Conservation (phyloP, 2,888 invertebrate genomes). For the Parelbella ahira region DNA sequence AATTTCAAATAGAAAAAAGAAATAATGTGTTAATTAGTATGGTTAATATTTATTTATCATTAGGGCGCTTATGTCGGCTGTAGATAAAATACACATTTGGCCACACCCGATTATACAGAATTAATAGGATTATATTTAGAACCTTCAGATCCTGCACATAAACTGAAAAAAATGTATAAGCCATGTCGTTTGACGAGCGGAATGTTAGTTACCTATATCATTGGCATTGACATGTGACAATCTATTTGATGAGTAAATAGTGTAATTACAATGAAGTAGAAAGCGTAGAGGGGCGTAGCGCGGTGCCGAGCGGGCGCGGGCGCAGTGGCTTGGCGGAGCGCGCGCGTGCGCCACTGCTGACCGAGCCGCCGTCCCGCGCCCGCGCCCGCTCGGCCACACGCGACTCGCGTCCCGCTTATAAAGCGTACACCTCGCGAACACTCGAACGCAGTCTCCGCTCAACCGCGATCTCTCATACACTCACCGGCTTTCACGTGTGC, state of each 20-base stretch:
- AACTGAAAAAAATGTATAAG: not conserved
- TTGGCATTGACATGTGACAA: constrained; percentile 37
- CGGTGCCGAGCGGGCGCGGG: constrained; percentile 37
- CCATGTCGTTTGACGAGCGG: constrained; percentile 3
- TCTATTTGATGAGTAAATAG: constrained; percentile 47
- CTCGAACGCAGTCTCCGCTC: constrained; percentile 70
- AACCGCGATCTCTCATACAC: constrained; percentile 63
- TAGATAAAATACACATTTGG: too few relatives aligned
- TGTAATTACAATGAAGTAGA: constrained; percentile 52
- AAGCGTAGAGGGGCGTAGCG: constrained; percentile 44
- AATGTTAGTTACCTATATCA: constrained; percentile 26
- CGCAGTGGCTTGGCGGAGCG: constrained; percentile 50
- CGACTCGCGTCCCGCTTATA: constrained; percentile 51
- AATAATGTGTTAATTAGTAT: too few relatives aligned
- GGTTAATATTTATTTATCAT: too few relatives aligned
- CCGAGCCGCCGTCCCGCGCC: constrained; percentile 29
- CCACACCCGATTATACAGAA: too few relatives aligned
- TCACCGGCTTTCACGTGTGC: constrained; percentile 53
- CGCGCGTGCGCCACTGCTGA: constrained; percentile 38
- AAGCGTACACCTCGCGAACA: constrained; percentile 55
- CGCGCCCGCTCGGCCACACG: constrained; percentile 28
- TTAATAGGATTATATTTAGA: too few relatives aligned
- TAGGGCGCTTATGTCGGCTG: too few relatives aligned
- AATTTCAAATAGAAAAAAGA: too few relatives aligned
- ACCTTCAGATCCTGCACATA: not conserved